These are phyloP conservation scores for Sminthopsis crassicaudata DNA, from an alignment of 2,113 vertebrate species.

Conservation along the genomic window DNA sequence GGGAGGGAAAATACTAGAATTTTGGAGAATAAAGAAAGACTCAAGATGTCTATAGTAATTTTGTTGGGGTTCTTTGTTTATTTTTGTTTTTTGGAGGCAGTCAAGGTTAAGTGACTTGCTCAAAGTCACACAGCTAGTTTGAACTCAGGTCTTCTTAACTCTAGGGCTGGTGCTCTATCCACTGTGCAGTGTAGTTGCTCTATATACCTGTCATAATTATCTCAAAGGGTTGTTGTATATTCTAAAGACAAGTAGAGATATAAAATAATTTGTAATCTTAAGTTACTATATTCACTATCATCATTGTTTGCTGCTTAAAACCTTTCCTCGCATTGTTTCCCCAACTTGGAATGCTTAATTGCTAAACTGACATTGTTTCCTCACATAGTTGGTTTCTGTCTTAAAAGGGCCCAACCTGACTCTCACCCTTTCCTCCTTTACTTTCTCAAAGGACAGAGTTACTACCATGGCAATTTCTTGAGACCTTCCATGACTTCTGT, in stretches of 20 bases:
- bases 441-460: background rate
- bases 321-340: background rate
- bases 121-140: background rate
- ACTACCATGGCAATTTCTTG: background rate
- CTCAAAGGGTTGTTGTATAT: background rate
- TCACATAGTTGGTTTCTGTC: background rate
- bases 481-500: background rate
- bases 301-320: background rate
- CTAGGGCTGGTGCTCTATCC: too few species aligned
- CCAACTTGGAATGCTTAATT: background rate
- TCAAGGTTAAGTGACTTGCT: background rate
- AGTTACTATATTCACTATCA: background rate
- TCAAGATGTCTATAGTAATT: background rate
- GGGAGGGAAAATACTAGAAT: background rate
- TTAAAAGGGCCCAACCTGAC: background rate
- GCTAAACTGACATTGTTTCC: background rate
- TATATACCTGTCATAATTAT: background rate
- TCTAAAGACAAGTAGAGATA: background rate
- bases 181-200: background rate
- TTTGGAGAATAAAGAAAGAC: background rate
- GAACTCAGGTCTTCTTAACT: background rate
- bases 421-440: background rate
- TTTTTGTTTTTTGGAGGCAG: background rate
- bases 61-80: background rate
- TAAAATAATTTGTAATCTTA: background rate